Percentiles rank a stretch among this genome's conserved stretches.
Evolutionary conservation across 2,113 vertebrate species (phyloP).

Genomic region (Miniopterus natalensis): DNA sequence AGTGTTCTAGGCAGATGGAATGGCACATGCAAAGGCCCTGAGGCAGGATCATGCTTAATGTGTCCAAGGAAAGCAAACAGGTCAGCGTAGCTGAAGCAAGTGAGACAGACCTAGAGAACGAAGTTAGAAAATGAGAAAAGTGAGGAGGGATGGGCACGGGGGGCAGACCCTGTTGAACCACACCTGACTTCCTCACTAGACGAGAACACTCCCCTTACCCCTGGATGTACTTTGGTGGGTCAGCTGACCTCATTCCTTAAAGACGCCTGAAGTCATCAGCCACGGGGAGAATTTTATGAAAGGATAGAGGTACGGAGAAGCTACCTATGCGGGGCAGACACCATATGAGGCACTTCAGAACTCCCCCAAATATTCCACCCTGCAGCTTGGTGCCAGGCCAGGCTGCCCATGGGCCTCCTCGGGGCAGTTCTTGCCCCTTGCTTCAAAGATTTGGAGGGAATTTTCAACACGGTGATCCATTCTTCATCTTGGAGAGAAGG

Average conservation of each 20-base stretch:
- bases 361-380: not conserved
- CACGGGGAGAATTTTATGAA: not conserved
- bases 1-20: not conserved
- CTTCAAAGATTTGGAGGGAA: not conserved
- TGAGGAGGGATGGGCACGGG: not conserved
- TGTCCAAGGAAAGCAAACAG: not conserved
- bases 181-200: not conserved
- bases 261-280: not conserved
- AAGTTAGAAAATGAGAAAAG: not conserved
- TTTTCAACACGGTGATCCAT: not conserved
- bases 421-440: not conserved
- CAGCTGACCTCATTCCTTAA: not conserved
- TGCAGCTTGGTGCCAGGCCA: not conserved
- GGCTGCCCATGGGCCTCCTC: not conserved
- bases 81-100: not conserved
- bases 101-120: not conserved
- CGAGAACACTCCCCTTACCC: not conserved
- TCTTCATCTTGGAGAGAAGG: not conserved
- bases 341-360: no score
- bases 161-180: not conserved
- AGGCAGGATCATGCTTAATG: not conserved
- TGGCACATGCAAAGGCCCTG: not conserved
- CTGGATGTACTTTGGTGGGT: not conserved
- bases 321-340: no score
- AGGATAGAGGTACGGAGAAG: not conserved